phyloP scores from a whole-genome alignment of 1,140 invertebrate genomes.

The Planococcus citri region DNA sequence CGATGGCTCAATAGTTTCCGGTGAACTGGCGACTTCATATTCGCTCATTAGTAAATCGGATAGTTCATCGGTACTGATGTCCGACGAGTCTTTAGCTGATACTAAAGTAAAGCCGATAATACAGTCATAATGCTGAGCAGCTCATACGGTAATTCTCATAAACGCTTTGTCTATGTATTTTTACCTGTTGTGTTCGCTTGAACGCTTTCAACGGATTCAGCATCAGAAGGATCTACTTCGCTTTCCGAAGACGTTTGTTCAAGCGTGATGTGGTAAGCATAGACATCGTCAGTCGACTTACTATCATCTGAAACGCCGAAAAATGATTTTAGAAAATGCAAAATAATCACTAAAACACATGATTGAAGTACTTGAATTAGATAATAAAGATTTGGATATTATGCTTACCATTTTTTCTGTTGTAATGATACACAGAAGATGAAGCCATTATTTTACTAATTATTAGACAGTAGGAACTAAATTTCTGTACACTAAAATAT shows the following conservation, averaged over 20 bases:
- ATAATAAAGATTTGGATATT: too few species aligned
- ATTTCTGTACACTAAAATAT: too few species aligned
- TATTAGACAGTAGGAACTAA: too few species aligned
- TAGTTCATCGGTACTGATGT: background rate
- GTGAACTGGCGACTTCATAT: conserved; percentile 3
- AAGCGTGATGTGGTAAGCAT: background rate
- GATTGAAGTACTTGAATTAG: too few species aligned
- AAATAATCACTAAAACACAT: too few species aligned
- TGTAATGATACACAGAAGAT: too few species aligned
- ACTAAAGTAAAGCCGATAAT: background rate
- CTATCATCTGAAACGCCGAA: background rate
- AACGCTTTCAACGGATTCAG: background rate
- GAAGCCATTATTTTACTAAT: too few species aligned
- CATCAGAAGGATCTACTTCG: background rate
- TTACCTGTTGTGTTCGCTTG: background rate
- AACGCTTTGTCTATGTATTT: too few species aligned
- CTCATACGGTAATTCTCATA: background rate
- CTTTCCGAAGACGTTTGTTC: background rate
- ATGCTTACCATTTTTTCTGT: too few species aligned
- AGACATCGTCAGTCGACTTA: background rate
- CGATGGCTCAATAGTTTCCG: background rate
- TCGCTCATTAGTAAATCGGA: background rate
- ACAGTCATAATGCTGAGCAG: background rate
- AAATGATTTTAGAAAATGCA: too few species aligned
- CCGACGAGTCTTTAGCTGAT: background rate